Conservation (phyloP, 2,888 invertebrate species). For the Hirtodrosophila duncani region DNA sequence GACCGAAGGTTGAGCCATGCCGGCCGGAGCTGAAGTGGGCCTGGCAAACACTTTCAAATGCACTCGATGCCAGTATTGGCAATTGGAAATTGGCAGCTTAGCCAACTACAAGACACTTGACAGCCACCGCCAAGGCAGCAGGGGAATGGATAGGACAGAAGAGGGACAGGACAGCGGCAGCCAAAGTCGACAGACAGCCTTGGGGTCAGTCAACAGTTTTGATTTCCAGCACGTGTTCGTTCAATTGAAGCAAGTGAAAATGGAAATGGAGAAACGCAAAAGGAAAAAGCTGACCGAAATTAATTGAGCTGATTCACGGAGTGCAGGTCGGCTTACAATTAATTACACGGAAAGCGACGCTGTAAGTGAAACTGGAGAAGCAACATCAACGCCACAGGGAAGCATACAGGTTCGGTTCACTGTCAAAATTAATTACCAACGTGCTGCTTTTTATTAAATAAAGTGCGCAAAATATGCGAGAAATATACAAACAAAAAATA, state of each 20-base stretch:
- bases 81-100: conserved; percentile 47
- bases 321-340: conserved; percentile 70
- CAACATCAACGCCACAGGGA: conserved; percentile 23
- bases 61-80: conserved; percentile 50
- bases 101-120: conserved; percentile 40
- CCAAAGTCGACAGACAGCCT: too few relatives aligned
- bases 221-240: conserved; percentile 36
- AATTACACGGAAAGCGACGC: conserved; percentile 70
- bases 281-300: conserved; percentile 53
- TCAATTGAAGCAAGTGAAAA: conserved; percentile 20
- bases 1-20: neutral
- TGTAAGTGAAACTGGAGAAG: conserved; percentile 50
- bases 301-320: conserved; percentile 75
- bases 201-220: conserved; percentile 22
- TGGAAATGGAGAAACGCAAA: neutral
- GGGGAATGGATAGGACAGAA: too few relatives aligned
- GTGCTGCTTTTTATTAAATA: conserved; percentile 60
- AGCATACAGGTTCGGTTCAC: conserved; percentile 58
- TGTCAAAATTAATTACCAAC: conserved; percentile 71
- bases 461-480: conserved; percentile 48
- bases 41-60: conserved; percentile 42
- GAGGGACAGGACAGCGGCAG: too few relatives aligned
- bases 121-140: neutral
- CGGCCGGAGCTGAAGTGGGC: conserved; percentile 15
- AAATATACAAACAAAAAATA: conserved; percentile 16